Percentiles rank a stretch among this genome's conserved stretches.
Evolutionary conservation across 2,113 vertebrate genomes (phyloP).

Genomic region (Tragelaphus buxtoni): DNA sequence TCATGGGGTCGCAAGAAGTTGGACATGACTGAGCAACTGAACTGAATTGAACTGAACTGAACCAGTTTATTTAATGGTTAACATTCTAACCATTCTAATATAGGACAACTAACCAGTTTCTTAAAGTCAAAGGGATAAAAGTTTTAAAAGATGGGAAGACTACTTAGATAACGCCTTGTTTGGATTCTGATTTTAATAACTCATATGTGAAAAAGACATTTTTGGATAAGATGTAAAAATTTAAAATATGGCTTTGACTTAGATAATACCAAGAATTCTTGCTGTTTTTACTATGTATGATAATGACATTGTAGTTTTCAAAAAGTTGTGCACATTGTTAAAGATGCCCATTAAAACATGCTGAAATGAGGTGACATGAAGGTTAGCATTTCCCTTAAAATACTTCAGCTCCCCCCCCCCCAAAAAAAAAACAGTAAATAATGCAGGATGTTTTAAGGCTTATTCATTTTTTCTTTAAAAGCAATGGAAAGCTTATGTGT

Average conservation of each 20-base stretch:
- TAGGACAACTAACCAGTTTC: background rate
- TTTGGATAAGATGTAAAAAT: background rate
- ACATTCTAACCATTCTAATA: too few relatives aligned
- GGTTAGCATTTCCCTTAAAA: background rate
- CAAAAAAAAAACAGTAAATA: background rate
- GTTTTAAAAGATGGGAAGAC: background rate
- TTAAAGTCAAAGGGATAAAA: background rate
- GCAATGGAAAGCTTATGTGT: background rate
- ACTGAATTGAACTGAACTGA: too few relatives aligned
- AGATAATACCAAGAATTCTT: background rate
- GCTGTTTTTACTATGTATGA: background rate
- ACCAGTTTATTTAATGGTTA: too few relatives aligned
- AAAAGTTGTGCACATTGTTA: background rate
- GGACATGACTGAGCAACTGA: too few relatives aligned
- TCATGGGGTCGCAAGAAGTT: too few relatives aligned
- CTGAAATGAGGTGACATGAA: background rate
- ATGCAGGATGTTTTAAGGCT: conserved; percentile 5
- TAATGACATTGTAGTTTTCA: background rate
- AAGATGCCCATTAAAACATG: background rate
- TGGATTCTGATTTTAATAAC: background rate
- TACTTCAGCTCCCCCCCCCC: background rate
- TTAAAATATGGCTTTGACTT: background rate
- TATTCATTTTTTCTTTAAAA: conserved; percentile 21
- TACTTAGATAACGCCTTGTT: background rate
- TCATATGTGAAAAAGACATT: background rate